Conservation (phyloP, 2,113 vertebrate species). For the Lepus americanus region DNA sequence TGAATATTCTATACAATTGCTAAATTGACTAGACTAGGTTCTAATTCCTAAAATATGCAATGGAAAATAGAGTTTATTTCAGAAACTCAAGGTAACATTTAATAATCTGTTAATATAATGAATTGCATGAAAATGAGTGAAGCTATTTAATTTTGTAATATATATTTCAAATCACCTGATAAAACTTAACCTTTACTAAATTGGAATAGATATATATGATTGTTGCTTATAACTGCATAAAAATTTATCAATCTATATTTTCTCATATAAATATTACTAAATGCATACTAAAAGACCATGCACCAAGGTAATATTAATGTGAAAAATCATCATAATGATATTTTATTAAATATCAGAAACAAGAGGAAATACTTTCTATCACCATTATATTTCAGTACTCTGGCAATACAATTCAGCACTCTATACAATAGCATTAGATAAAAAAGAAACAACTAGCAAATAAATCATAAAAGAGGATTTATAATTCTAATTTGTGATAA, state of each 20-base stretch:
- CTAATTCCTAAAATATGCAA: not conserved
- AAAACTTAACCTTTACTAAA: not conserved
- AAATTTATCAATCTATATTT: not conserved
- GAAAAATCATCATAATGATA: not conserved
- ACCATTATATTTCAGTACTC: not conserved
- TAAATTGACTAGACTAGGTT: not conserved
- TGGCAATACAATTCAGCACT: not conserved
- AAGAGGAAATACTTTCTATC: not conserved
- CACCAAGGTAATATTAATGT: not conserved
- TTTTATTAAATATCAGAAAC: not conserved
- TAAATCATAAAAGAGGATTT: not conserved
- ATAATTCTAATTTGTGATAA: slow-evolving; percentile 13
- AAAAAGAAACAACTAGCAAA: not conserved
- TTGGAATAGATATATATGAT: not conserved
- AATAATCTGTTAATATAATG: not conserved
- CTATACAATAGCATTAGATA: not conserved
- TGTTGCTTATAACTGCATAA: not conserved
- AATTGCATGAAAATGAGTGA: not conserved
- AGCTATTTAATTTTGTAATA: not conserved
- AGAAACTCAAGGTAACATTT: not conserved
- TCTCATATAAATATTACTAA: slow-evolving; percentile 1
- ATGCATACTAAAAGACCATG: not conserved
- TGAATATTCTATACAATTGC: not conserved
- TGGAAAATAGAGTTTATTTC: not conserved
- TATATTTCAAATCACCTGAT: not conserved